Conservation (phyloP, 2,888 invertebrate genomes). For the Coenonympha arcania region DNA sequence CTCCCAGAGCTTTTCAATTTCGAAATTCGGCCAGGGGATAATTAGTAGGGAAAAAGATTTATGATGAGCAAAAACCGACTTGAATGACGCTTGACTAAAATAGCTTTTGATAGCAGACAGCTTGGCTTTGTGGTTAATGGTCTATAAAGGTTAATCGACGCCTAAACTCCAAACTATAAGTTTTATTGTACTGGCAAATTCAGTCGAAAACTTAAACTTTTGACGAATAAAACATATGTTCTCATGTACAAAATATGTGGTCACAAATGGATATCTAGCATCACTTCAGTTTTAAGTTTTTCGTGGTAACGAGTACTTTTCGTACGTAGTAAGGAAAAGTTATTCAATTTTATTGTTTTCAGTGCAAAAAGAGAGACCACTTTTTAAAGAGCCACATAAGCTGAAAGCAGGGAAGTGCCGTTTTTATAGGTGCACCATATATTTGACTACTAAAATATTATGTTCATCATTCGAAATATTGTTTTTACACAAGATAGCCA, state of each 20-base stretch:
- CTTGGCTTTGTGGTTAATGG: slow-evolving; percentile 6
- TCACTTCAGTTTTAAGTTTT: too few relatives aligned
- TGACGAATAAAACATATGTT: too few relatives aligned
- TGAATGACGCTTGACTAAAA: slow-evolving; percentile 20
- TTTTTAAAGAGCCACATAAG: too few relatives aligned
- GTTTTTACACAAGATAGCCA: not conserved
- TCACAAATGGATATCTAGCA: too few relatives aligned
- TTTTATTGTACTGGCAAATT: not conserved
- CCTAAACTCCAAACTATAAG: not conserved
- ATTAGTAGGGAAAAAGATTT: slow-evolving; percentile 28
- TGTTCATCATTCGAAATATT: not conserved
- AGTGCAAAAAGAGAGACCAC: too few relatives aligned
- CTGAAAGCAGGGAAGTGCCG: too few relatives aligned
- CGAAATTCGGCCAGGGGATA: slow-evolving; percentile 29
- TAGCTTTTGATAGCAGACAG: slow-evolving; percentile 22
- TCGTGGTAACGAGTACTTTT: too few relatives aligned
- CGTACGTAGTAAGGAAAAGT: too few relatives aligned
- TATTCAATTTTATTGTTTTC: too few relatives aligned
- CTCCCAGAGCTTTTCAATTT: slow-evolving; percentile 29
- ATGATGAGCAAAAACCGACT: slow-evolving; percentile 26
- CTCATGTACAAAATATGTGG: too few relatives aligned
- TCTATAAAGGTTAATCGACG: not conserved
- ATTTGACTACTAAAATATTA: too few relatives aligned
- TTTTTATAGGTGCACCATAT: too few relatives aligned
- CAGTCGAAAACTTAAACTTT: not conserved